Evolutionary conservation across 2,113 vertebrate genomes (phyloP).

Genomic region (Dipodomys spectabilis): DNA sequence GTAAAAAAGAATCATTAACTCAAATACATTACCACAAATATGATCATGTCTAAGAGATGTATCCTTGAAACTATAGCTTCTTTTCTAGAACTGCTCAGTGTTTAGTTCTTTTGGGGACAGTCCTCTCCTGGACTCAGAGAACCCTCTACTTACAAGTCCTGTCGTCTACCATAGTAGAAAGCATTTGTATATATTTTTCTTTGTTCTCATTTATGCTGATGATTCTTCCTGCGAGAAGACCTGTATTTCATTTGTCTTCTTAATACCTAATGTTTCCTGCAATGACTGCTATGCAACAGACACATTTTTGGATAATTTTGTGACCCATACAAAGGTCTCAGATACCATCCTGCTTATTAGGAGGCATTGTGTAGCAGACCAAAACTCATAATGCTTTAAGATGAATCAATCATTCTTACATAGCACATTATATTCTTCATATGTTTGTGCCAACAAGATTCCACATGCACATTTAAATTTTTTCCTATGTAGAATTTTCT

Average conservation of each 20-base stretch:
- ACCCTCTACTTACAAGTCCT: neutral
- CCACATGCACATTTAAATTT: conserved; percentile 60
- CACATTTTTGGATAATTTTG: neutral
- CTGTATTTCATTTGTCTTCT: neutral
- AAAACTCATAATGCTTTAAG: conserved; percentile 10
- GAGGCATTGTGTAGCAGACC: conserved; percentile 33
- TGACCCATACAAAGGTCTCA: neutral
- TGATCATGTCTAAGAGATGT: neutral
- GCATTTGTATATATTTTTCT: neutral
- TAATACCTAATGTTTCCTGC: neutral
- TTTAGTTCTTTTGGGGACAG: neutral
- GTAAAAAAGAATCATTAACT: conserved; percentile 29
- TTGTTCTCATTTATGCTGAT: neutral
- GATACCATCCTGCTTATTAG: neutral
- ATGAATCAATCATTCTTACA: conserved; percentile 63
- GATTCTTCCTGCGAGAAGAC: neutral
- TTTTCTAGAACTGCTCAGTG: neutral
- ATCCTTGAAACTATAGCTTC: conserved; percentile 7
- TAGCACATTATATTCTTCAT: conserved; percentile 29
- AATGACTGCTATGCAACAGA: neutral
- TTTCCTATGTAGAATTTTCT: conserved; percentile 45
- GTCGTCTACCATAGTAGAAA: neutral
- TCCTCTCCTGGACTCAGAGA: neutral
- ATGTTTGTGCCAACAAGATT: conserved; percentile 60
- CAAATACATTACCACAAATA: neutral